Percentiles rank a stretch among this genome's conserved stretches.
These are phyloP conservation scores for Brachionus sp. DNA, from an alignment of 1,140 invertebrate genomes.

Conservation along the genomic window DNA sequence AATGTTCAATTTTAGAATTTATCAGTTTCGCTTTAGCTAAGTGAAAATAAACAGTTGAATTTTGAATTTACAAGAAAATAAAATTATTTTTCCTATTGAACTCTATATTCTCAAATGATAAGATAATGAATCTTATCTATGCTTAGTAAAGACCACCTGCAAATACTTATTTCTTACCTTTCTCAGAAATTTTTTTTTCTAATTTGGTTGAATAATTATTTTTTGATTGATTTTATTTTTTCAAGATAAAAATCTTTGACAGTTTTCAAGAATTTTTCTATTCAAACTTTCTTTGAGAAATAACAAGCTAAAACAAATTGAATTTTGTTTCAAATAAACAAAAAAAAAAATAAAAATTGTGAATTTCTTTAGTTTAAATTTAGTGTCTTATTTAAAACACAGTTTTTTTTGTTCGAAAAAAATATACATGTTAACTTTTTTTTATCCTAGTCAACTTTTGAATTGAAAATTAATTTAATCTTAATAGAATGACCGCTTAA, in stretches of 20 bases:
- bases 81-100: neutral
- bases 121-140: neutral
- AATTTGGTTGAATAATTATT: neutral
- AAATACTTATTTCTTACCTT: neutral
- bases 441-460: no score
- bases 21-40: neutral
- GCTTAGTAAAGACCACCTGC: constrained; percentile 3
- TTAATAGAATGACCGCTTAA: neutral
- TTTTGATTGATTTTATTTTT: neutral
- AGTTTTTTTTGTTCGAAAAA: no score
- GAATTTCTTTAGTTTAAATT: no score
- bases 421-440: no score
- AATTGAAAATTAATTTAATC: no score
- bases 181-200: neutral
- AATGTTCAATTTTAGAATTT: neutral
- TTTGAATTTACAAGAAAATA: neutral
- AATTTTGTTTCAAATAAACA: neutral
- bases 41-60: constrained; percentile 32
- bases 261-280: neutral
- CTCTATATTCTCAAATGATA: neutral
- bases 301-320: neutral
- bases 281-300: neutral
- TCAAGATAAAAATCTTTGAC: neutral
- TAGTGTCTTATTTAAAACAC: no score
- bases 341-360: no score